A percentile compares a stretch with the other conserved stretches of the same genome.
These are phyloP conservation scores for Vulpes ferrilata DNA, from an alignment of 2,113 vertebrate species.

Conservation along the genomic window DNA sequence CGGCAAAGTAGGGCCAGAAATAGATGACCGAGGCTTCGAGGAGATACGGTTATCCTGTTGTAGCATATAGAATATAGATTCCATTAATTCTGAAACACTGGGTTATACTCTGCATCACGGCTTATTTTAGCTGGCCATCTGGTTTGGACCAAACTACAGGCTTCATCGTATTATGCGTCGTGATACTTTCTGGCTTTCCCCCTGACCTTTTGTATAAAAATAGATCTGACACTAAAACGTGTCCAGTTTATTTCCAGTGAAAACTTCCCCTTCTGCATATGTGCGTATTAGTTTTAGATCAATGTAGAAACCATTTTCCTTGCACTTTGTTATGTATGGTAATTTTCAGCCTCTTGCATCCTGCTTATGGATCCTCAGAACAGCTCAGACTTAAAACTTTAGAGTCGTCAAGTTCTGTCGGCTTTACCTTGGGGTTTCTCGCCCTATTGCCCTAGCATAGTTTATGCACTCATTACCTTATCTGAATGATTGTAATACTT, in stretches of 20 bases:
- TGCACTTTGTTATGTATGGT: not conserved
- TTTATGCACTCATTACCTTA: not conserved
- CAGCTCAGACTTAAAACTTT: not conserved
- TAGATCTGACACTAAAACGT: slow-evolving; percentile 15
- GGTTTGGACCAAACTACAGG: not conserved
- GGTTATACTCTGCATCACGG: not conserved
- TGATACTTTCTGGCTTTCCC: slow-evolving; percentile 2
- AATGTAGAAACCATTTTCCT: not conserved
- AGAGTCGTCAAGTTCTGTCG: too few relatives aligned
- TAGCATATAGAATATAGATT: not conserved
- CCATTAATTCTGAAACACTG: not conserved
- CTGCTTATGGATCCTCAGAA: not conserved
- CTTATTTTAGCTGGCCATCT: slow-evolving; percentile 14
- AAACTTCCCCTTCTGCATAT: not conserved
- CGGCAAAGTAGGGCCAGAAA: not conserved
- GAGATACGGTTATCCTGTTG: not conserved
- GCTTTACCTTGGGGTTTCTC: not conserved
- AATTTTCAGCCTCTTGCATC: not conserved
- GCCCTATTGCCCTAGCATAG: not conserved
- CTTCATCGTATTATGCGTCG: not conserved
- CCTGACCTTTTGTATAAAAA: slow-evolving; percentile 39
- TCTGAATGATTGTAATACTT: not conserved
- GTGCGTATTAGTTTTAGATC: not conserved
- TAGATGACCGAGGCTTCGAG: not conserved
- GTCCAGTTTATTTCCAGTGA: slow-evolving; percentile 13